These are phyloP conservation scores for Linhomoeus sp. DNA, from an alignment of 2,888 invertebrate genomes.

Conservation along the genomic window DNA sequence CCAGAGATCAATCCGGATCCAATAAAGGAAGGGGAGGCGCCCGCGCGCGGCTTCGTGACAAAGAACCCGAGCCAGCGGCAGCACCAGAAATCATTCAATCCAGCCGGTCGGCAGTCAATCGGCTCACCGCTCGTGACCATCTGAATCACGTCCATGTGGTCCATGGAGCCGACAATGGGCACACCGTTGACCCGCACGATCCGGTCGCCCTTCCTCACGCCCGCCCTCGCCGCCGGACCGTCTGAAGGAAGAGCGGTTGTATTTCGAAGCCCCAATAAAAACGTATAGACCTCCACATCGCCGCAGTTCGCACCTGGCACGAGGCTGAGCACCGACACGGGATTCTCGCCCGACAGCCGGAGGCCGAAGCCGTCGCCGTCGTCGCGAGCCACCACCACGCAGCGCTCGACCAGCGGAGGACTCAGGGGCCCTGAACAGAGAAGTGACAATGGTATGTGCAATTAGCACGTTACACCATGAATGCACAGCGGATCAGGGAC, in stretches of 20 bases:
- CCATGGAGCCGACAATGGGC: conserved; percentile 66
- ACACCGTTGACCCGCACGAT: conserved; percentile 54
- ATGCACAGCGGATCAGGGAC: no score
- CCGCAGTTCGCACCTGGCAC: not conserved
- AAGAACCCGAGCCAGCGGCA: no score
- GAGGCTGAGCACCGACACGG: conserved; percentile 57
- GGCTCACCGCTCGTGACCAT: conserved; percentile 76
- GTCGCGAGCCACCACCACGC: conserved; percentile 57
- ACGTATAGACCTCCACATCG: not conserved
- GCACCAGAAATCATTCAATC: no score
- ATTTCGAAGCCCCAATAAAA: not conserved
- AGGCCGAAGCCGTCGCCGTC: conserved; percentile 66
- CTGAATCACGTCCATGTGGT: conserved; percentile 81
- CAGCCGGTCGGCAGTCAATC: no score
- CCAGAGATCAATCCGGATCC: no score
- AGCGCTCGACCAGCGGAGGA: conserved; percentile 17
- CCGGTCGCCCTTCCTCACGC: conserved; percentile 32
- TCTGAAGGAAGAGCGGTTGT: conserved; percentile 19
- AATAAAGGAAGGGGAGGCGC: no score
- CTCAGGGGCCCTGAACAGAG: no score
- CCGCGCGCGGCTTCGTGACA: no score
- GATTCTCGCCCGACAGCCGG: conserved; percentile 88
- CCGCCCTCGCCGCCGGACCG: conserved; percentile 30
- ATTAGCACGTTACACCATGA: no score
- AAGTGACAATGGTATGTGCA: no score